These are phyloP conservation scores for Tenebrosternarchus preto DNA, from an alignment of 2,113 vertebrate genomes.

Conservation along the genomic window DNA sequence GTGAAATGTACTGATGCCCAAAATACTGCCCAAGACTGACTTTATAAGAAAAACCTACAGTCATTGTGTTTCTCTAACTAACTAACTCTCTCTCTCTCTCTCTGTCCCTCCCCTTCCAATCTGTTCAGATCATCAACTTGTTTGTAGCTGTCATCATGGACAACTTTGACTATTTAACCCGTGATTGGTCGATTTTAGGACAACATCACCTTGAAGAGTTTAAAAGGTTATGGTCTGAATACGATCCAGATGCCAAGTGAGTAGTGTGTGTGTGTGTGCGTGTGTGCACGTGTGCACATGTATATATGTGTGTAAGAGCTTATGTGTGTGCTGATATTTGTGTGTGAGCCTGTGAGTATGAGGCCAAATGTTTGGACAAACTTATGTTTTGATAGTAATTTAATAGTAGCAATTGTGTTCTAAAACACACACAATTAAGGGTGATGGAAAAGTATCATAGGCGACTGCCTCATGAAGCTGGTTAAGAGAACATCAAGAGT, in stretches of 20 bases:
- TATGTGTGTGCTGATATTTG: neutral
- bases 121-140: constrained; percentile 91
- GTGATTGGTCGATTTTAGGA: constrained; percentile 98
- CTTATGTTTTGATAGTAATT: neutral
- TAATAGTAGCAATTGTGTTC: no score
- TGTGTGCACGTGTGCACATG: neutral
- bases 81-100: neutral
- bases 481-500: no score
- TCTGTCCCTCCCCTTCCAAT: neutral
- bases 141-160: constrained; percentile 99
- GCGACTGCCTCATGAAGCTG: no score
- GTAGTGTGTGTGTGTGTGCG: constrained; percentile 49
- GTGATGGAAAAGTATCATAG: no score
- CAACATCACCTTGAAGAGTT: constrained; percentile 98
- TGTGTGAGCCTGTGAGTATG: neutral
- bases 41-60: no score
- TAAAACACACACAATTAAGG: no score
- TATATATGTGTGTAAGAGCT: constrained; percentile 7
- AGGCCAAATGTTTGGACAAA: no score
- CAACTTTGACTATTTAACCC: constrained; percentile 98
- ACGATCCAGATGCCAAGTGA: constrained; percentile 98
- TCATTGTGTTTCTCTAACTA: no score
- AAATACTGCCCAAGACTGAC: no score
- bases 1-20: no score
- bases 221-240: constrained; percentile 99